These are phyloP conservation scores for Polydrusus pterygomalis DNA, from an alignment of 2,888 invertebrate genomes.

Conservation along the genomic window DNA sequence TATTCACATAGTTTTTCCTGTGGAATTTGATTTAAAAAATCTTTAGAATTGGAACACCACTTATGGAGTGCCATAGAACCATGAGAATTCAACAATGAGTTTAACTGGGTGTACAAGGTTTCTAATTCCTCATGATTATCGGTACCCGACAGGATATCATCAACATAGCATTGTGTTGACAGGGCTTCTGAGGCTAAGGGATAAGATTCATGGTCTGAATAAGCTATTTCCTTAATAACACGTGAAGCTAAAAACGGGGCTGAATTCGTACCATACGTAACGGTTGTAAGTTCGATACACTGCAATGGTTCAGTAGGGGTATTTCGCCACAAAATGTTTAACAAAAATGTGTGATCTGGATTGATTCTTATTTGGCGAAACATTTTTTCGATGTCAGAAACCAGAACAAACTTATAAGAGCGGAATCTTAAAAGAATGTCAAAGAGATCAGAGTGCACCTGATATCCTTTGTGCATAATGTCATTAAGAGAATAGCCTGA, in stretches of 20 bases:
- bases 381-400: conserved; percentile 53
- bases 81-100: conserved; percentile 27
- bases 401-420: conserved; percentile 42
- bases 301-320: conserved; percentile 35
- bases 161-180: conserved; percentile 21
- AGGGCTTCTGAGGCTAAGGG: conserved; percentile 30
- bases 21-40: conserved; percentile 13
- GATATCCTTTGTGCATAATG: conserved; percentile 45
- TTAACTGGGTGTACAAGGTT: conserved; percentile 30
- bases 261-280: conserved; percentile 54
- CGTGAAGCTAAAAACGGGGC: conserved; percentile 47
- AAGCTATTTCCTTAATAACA: conserved; percentile 44
- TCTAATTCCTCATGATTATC: conserved; percentile 28
- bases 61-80: conserved; percentile 45
- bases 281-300: conserved; percentile 49
- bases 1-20: conserved; percentile 1
- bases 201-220: conserved; percentile 17
- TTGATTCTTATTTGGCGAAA: conserved; percentile 47
- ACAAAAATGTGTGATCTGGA: conserved; percentile 42
- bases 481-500: conserved; percentile 49
- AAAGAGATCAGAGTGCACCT: conserved; percentile 48
- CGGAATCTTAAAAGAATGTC: conserved; percentile 45
- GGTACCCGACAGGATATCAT: conserved; percentile 4
- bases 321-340: conserved; percentile 55
- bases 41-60: conserved; percentile 44